Evolutionary conservation across 2,113 vertebrate species (phyloP).

Genomic region (Burhinus oedicnemus): DNA sequence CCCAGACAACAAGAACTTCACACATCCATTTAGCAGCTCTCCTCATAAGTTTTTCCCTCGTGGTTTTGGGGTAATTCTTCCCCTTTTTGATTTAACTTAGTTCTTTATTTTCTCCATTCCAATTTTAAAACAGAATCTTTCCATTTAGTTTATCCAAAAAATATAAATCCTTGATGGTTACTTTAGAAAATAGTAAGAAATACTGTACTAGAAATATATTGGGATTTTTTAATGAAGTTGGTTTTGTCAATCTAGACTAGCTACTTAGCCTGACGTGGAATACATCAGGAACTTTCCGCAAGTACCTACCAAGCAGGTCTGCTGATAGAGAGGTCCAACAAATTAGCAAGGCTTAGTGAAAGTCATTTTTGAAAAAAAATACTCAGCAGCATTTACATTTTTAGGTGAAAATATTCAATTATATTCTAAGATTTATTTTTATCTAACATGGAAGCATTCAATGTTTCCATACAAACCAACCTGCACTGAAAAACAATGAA

Average conservation of each 20-base stretch:
- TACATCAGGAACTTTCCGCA: not conserved
- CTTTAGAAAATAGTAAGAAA: not conserved
- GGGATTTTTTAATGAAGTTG: not conserved
- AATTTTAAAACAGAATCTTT: not conserved
- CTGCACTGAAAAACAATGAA: not conserved
- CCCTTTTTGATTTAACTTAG: not conserved
- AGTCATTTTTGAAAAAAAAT: not conserved
- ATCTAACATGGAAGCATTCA: not conserved
- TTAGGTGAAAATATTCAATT: not conserved
- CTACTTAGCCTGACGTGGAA: not conserved
- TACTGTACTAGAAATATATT: not conserved
- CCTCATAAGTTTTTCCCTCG: fast-evolving
- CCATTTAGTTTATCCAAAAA: not conserved
- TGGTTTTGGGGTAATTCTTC: not conserved
- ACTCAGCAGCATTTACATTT: not conserved
- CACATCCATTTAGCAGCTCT: not conserved
- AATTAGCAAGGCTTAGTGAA: not conserved
- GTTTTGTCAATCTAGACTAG: not conserved
- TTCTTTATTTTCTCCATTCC: not conserved
- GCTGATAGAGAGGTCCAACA: not conserved
- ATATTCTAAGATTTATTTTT: not conserved
- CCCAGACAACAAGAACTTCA: not conserved
- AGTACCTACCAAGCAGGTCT: not conserved
- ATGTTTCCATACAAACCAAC: not conserved
- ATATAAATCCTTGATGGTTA: not conserved